These are phyloP conservation scores for Drosophila ogumai DNA, from an alignment of 1,140 invertebrate genomes.

Conservation along the genomic window DNA sequence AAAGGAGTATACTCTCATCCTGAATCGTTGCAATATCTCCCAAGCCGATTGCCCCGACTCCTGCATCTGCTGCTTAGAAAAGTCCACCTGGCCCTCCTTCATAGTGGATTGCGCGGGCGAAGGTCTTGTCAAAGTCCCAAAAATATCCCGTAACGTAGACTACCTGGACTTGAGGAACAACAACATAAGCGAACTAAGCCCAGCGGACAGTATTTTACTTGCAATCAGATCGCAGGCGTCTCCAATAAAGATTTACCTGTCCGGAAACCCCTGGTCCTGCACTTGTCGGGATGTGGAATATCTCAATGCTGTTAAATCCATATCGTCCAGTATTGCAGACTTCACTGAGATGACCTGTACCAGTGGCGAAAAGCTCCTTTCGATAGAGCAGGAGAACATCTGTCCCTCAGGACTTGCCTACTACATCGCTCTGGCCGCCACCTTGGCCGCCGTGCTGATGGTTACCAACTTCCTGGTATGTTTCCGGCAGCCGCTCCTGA, in stretches of 20 bases:
- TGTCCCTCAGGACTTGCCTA: constrained; percentile 22
- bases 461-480: constrained; percentile 17
- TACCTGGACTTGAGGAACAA: constrained; percentile 28
- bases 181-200: neutral
- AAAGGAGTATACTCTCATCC: neutral
- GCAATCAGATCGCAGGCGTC: neutral
- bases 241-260: neutral
- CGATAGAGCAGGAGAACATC: constrained; percentile 11
- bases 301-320: constrained; percentile 10
- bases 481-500: constrained; percentile 23
- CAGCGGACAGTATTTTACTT: neutral
- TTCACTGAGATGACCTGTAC: constrained; percentile 6
- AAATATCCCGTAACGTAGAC: neutral
- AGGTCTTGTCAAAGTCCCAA: constrained; percentile 6
- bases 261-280: constrained; percentile 28
- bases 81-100: neutral
- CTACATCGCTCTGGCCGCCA: constrained; percentile 4
- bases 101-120: constrained; percentile 15
- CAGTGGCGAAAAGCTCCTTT: constrained; percentile 9
- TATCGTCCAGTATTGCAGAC: constrained; percentile 12
- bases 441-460: neutral
- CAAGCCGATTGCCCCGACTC: constrained; percentile 9
- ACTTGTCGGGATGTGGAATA: constrained; percentile 14
- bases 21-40: constrained; percentile 14
- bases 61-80: constrained; percentile 21